phyloP scores from a whole-genome alignment of 2,888 invertebrate species.

The Chirona hameri region DNA sequence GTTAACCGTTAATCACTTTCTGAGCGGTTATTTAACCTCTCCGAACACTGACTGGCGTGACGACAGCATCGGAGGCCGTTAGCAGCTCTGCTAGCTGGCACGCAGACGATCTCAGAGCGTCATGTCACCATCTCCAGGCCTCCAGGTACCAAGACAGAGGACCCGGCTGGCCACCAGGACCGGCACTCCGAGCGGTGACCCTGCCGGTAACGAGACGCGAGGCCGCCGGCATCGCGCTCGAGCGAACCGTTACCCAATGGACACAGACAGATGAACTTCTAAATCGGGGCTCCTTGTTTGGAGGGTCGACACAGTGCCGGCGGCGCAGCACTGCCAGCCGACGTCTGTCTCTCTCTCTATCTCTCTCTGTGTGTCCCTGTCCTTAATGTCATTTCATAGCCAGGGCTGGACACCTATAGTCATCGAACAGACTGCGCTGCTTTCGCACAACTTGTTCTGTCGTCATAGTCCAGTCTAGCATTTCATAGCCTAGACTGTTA shows the following conservation, averaged over 20 bases:
- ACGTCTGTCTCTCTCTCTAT: not conserved
- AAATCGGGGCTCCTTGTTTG: conserved; percentile 1
- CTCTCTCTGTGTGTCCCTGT: too few relatives aligned
- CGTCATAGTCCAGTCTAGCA: too few relatives aligned
- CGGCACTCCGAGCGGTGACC: not conserved
- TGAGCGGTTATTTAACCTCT: too few relatives aligned
- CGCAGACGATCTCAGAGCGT: not conserved
- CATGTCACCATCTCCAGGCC: too few relatives aligned
- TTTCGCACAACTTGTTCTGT: too few relatives aligned
- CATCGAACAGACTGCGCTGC: too few relatives aligned
- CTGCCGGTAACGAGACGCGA: not conserved
- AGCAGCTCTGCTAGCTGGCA: not conserved
- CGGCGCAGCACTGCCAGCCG: not conserved
- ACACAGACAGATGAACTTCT: conserved; percentile 2
- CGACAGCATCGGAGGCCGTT: not conserved
- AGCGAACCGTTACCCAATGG: conserved; percentile 7
- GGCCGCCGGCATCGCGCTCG: not conserved
- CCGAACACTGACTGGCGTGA: not conserved
- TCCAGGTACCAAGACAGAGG: too few relatives aligned
- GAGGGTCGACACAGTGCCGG: not conserved
- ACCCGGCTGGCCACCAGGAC: not conserved
- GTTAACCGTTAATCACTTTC: not conserved
- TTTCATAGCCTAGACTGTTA: too few relatives aligned
- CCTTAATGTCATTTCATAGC: too few relatives aligned
- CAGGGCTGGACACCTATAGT: too few relatives aligned